Evolutionary conservation across 2,888 invertebrate species (phyloP), one percentile per base, ranked within the genome.

Genomic region (Folsomia manolachei): DNA sequence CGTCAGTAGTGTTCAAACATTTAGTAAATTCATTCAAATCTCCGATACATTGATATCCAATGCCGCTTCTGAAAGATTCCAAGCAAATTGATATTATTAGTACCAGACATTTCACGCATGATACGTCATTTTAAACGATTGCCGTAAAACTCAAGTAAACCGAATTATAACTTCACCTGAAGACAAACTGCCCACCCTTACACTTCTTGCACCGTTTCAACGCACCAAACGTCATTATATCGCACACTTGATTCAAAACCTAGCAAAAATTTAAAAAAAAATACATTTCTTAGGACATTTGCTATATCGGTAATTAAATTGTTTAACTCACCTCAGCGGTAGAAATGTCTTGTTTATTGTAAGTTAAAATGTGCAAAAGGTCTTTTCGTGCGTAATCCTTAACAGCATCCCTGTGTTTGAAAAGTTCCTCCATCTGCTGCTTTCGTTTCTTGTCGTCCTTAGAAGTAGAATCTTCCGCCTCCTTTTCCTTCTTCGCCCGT

Each of bases 161-260:
- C n/a, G 25, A 69, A 27, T n/a, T 19, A 69, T 19, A n/a, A 21
- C 64, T 81, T 78, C 81, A 85, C 84, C 82, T 83, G 81, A 83
- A 86, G 25, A 81, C 82, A 52, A 86, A 86, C 82, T 94, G 91
- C 0, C 93, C 93, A 1, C 86, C 83, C 67, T 88, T 87, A 82
- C 98, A 99, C 80, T 91, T 90, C 0, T 88, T 83, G 81, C 98
- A 99, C 0, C 88, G 88, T 73, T 87, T 84, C 1, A 95, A 85
- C 1, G 90, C 88, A 27, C 98, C 99, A 85, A 98, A 99, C 0
- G 90, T 88, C 88, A 98, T 90, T 39, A 89, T 87, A 84, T 99
- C 98, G 11, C 92, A 88, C 2, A 95, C 83, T 67, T 87, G 87
- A 83, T 95, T 93, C 71, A 92, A 83, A 71, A 91, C 87, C 91